phyloP scores from a whole-genome alignment of 2,113 vertebrate species.

The Neodontobutis hainanensis region DNA sequence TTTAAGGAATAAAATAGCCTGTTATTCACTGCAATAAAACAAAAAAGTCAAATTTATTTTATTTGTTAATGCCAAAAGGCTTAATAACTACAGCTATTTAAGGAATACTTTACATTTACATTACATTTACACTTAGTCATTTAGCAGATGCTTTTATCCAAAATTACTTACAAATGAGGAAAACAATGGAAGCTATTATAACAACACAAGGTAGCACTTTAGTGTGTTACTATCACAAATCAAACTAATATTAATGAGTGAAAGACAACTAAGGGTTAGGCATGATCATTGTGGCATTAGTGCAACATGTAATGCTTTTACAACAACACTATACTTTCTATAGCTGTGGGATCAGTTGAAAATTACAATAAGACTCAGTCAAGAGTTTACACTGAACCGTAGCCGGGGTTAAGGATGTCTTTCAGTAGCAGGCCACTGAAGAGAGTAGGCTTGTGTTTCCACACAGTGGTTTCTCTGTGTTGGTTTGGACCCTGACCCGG shows the following conservation, averaged over 20 bases:
- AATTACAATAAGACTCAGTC: not conserved
- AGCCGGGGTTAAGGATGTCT: constrained; percentile 19
- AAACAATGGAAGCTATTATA: too few species aligned
- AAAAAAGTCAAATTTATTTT: not conserved
- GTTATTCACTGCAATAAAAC: not conserved
- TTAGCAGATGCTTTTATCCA: too few species aligned
- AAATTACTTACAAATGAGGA: too few species aligned
- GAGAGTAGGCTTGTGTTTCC: constrained; percentile 50
- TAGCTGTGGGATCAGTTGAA: not conserved
- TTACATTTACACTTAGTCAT: too few species aligned
- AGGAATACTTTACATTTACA: too few species aligned
- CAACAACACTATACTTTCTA: not conserved
- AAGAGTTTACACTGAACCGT: not conserved
- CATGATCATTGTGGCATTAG: not conserved
- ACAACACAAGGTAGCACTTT: too few species aligned
- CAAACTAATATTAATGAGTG: not conserved
- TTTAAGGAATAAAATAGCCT: too few species aligned
- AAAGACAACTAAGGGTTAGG: not conserved
- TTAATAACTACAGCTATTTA: not conserved
- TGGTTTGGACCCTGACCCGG: constrained; percentile 46
- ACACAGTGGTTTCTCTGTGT: constrained; percentile 64
- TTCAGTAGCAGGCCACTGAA: constrained; percentile 38
- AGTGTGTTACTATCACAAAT: too few species aligned
- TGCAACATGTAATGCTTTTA: not conserved
- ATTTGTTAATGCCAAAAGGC: not conserved